Conservation (phyloP, 2,888 invertebrate species). For the Eupithecia inturbata region DNA sequence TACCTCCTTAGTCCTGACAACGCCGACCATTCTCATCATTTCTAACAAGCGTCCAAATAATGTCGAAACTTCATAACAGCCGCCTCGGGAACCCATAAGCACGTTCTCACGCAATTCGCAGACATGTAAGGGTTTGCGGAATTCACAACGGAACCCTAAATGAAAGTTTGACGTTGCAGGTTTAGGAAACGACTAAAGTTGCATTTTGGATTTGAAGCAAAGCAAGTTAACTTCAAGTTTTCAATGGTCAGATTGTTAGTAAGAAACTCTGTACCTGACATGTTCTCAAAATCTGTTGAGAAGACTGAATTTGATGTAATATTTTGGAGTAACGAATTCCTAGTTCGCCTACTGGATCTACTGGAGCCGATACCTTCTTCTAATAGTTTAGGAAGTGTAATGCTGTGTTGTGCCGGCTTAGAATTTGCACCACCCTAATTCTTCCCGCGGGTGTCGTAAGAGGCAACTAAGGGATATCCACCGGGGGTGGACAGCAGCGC, state of each 20-base stretch:
- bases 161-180: slow-evolving; percentile 29
- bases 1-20: neutral
- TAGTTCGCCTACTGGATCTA: neutral
- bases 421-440: too few species aligned
- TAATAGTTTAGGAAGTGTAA: neutral
- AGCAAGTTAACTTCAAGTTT: neutral
- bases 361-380: too few species aligned
- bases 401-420: too few species aligned
- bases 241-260: slow-evolving; percentile 5
- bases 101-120: slow-evolving; percentile 20
- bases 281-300: neutral
- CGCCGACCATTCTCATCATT: slow-evolving; percentile 3
- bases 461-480: too few species aligned
- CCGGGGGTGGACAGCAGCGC: too few species aligned
- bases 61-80: slow-evolving; percentile 24
- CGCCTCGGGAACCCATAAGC: slow-evolving; percentile 17
- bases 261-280: neutral
- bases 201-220: neutral
- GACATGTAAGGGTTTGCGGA: slow-evolving; percentile 12
- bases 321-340: neutral
- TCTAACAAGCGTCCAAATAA: slow-evolving; percentile 17
- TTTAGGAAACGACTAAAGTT: slow-evolving; percentile 25
- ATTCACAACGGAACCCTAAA: slow-evolving; percentile 10
- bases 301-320: neutral
- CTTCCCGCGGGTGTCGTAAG: too few species aligned